Evolutionary conservation across 2,888 invertebrate genomes (phyloP), one percentile per base, ranked within the genome.

Genomic region (Monopis laevigella): DNA sequence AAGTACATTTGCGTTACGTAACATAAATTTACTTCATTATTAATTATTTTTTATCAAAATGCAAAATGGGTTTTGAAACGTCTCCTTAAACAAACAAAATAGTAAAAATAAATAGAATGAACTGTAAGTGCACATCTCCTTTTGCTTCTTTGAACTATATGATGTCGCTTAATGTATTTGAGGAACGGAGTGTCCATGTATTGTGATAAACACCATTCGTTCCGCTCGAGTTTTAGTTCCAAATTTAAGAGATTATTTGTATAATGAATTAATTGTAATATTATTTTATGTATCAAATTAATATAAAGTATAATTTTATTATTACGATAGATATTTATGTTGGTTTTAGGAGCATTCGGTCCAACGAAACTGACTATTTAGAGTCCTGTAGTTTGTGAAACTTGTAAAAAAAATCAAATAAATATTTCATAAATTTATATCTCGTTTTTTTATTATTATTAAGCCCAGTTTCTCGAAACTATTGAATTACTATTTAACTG

Each of bases 311-410:
- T 29, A n/a, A 36, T 21, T 36, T 36, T 21, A 35, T 35, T 35
- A n/a, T 35, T 11, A n/a, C n/a, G 13, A 11, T 30, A 18, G 63
- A 42, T 72, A 72, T 72, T 74, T 73, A 74, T 69, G 64, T 71
- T 62, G 60, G 58, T 62, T 72, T 70, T 65, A 62, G 67, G 69
- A 73, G 66, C 73, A 66, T 69, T 70, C 71, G 69, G 59, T 75
- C 67, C 72, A 72, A 70, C 68, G 66, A 66, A 65, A 62, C 62
- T 66, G 63, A 61, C 61, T 69, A 59, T 62, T 72, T 13, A 67
- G 70, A 66, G 74, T 74, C 75, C 64, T 74, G 71, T 77, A 77
- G 78, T 77, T 77, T 74, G 74, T 77, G 72, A 72, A 73, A 62
- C 57, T 65, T 39, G 62, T 66, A 65, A 61, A 62, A 70, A 61